Percentiles rank a stretch among this genome's conserved stretches.
Conservation (phyloP, 2,888 invertebrate species). For the Megastigmus dorsalis region DNA sequence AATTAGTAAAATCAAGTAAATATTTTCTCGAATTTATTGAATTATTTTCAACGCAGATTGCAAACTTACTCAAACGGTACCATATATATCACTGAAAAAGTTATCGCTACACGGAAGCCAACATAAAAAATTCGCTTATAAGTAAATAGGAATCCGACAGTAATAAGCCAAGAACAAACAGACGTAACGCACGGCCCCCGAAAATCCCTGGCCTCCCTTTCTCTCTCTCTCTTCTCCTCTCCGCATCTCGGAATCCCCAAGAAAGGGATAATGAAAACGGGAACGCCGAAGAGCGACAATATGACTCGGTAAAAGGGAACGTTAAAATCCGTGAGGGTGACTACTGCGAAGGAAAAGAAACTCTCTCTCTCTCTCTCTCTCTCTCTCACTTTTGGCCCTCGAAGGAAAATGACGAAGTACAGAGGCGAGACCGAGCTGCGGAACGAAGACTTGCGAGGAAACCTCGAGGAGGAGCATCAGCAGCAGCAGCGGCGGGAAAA, state of each 20-base stretch:
- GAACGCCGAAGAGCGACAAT: constrained; percentile 35
- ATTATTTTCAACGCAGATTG: too few species aligned
- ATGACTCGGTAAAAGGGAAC: constrained; percentile 38
- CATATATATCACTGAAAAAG: too few species aligned
- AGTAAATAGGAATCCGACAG: not conserved
- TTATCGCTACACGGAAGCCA: too few species aligned
- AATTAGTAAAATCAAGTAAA: too few species aligned
- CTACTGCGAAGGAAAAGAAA: not conserved
- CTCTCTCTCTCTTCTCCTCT: too few species aligned
- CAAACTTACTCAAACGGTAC: too few species aligned
- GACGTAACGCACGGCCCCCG: not conserved
- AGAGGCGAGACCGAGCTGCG: constrained; percentile 29
- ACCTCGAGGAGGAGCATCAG: constrained; percentile 23
- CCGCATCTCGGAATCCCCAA: constrained; percentile 22
- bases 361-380: too few species aligned
- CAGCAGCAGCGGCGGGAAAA: constrained; percentile 41
- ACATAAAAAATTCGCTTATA: constrained; percentile 1
- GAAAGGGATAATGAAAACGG: constrained; percentile 44
- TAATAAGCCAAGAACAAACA: constrained; percentile 37
- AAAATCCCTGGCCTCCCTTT: constrained; percentile 2
- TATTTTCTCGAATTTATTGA: too few species aligned
- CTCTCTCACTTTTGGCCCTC: too few species aligned
- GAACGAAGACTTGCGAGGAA: constrained; percentile 6
- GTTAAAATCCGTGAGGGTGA: constrained; percentile 32
- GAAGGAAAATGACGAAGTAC: constrained; percentile 23